These are phyloP conservation scores for Solen grandis DNA, from an alignment of 1,140 invertebrate genomes.

Conservation along the genomic window DNA sequence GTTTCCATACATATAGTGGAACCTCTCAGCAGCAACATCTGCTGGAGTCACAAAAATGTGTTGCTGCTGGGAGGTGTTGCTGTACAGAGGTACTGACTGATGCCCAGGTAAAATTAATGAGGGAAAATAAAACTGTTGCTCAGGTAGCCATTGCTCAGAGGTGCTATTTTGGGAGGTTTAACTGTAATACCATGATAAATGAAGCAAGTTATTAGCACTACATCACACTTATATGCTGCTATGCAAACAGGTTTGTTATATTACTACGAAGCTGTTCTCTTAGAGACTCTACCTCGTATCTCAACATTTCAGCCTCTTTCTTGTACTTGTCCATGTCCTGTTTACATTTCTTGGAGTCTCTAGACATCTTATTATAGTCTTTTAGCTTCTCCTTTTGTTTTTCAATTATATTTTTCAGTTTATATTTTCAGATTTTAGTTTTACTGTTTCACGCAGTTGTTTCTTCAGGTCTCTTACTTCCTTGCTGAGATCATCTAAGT, in stretches of 20 bases:
- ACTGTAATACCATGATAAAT: too few relatives aligned
- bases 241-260: conserved; percentile 36
- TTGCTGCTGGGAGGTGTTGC: too few relatives aligned
- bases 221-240: too few relatives aligned
- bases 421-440: conserved; percentile 49
- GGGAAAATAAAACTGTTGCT: too few relatives aligned
- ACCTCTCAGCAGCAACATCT: too few relatives aligned
- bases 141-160: too few relatives aligned
- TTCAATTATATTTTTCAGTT: conserved; percentile 26
- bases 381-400: conserved; percentile 51
- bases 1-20: too few relatives aligned
- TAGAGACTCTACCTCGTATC: conserved; percentile 22
- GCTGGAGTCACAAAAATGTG: too few relatives aligned
- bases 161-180: too few relatives aligned
- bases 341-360: conserved; percentile 39
- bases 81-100: too few relatives aligned
- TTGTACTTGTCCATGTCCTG: conserved; percentile 46
- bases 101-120: too few relatives aligned
- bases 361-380: conserved; percentile 41
- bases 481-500: conserved; percentile 24
- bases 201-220: too few relatives aligned
- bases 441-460: conserved; percentile 25
- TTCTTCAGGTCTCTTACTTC: conserved; percentile 52
- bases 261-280: conserved; percentile 41
- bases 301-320: conserved; percentile 39